phyloP scores from a whole-genome alignment of 2,888 invertebrate species.

The Congeria kusceri region DNA sequence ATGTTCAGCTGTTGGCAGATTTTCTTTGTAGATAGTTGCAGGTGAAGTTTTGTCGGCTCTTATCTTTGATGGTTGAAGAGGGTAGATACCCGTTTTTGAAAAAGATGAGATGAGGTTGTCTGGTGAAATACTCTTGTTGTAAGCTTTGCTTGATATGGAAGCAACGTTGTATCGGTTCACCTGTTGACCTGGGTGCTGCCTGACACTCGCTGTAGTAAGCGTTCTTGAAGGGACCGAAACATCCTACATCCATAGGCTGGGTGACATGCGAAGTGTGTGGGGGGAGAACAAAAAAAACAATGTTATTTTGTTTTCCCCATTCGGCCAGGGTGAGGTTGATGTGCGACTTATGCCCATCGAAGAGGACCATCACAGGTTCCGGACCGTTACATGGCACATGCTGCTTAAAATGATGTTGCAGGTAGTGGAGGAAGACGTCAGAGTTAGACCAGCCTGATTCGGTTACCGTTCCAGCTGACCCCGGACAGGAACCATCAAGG shows the following conservation, averaged over 20 bases:
- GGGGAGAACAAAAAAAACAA: constrained; percentile 45
- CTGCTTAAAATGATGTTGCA: constrained; percentile 17
- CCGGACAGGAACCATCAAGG: neutral
- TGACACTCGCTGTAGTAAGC: constrained; percentile 42
- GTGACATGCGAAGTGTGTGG: constrained; percentile 53
- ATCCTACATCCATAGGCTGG: constrained; percentile 52
- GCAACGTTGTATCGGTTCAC: constrained; percentile 15
- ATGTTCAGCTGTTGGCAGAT: neutral
- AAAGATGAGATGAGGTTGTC: constrained; percentile 14
- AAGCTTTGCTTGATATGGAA: constrained; percentile 12
- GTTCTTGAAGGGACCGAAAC: constrained; percentile 40
- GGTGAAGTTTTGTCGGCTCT: constrained; percentile 4
- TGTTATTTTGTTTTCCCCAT: constrained; percentile 53
- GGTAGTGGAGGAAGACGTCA: neutral
- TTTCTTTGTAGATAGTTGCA: neutral
- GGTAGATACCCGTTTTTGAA: constrained; percentile 12
- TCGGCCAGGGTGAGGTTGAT: constrained; percentile 38
- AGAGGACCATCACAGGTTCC: constrained; percentile 35
- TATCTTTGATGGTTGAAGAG: constrained; percentile 11
- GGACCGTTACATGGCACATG: constrained; percentile 6
- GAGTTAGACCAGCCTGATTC: no score
- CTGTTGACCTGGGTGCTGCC: constrained; percentile 3
- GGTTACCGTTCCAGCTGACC: constrained; percentile 2
- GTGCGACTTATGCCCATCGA: constrained; percentile 52
- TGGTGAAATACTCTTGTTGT: constrained; percentile 15